These are phyloP conservation scores for Rotaria magnacalcarata DNA, from an alignment of 2,888 invertebrate species.

Conservation along the genomic window DNA sequence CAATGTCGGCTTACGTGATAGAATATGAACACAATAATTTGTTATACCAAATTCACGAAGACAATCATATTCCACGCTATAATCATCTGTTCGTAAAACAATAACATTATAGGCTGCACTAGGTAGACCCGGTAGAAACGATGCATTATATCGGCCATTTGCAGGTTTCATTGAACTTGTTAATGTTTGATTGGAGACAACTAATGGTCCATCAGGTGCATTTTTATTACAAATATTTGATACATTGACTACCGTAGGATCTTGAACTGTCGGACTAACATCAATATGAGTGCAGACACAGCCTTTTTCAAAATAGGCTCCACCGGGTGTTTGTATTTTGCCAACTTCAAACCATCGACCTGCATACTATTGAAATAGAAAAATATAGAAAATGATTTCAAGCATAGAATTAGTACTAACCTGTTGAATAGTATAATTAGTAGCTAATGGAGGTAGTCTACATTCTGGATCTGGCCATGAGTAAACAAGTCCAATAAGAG, in stretches of 20 bases:
- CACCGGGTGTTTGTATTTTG: conserved; percentile 51
- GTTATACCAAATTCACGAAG: conserved; percentile 49
- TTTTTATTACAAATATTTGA: conserved; percentile 50
- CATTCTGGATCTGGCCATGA: conserved; percentile 45
- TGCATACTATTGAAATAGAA: conserved; percentile 46
- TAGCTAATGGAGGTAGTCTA: conserved; percentile 48
- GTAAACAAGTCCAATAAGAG: not conserved
- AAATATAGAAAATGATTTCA: no score
- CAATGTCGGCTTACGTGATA: conserved; percentile 49
- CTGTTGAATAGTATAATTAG: conserved; percentile 48
- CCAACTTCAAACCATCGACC: conserved; percentile 52
- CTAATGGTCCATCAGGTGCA: conserved; percentile 48
- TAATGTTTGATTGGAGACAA: conserved; percentile 50
- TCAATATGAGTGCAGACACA: conserved; percentile 52
- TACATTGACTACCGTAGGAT: conserved; percentile 49
- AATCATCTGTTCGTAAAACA: conserved; percentile 49
- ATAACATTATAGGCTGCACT: conserved; percentile 44
- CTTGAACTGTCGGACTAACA: conserved; percentile 48
- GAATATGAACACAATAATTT: conserved; percentile 52
- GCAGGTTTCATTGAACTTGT: not conserved
- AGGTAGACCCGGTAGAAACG: conserved; percentile 47
- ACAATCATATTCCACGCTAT: conserved; percentile 52
- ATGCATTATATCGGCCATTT: not conserved
- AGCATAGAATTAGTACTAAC: not conserved
- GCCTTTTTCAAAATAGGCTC: conserved; percentile 51